Evolutionary conservation across 2,888 invertebrate species (phyloP).

Genomic region (Lepas anatifera): DNA sequence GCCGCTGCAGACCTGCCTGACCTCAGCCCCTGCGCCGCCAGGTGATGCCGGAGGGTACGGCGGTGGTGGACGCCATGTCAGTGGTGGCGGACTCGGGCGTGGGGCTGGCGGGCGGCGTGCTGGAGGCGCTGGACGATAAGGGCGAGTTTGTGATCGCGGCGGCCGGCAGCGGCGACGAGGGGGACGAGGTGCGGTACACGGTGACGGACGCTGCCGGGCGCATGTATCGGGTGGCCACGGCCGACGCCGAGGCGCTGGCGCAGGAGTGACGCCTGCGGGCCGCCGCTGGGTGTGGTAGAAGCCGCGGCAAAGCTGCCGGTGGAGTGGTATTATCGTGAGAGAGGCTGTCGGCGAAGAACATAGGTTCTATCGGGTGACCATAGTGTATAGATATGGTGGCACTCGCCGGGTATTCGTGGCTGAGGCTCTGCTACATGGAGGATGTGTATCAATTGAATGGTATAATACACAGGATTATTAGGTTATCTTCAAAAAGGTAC

Average conservation of each 20-base stretch:
- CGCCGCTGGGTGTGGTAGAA: too few species aligned
- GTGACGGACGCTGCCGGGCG: not conserved
- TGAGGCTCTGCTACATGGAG: too few species aligned
- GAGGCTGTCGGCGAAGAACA: too few species aligned
- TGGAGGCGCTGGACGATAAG: not conserved
- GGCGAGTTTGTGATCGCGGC: not conserved
- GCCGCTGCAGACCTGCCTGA: too few species aligned
- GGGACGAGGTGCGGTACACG: not conserved
- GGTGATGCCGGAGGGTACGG: slow-evolving; percentile 8
- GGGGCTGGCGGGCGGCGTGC: not conserved
- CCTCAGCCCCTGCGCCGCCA: not conserved
- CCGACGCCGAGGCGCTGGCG: not conserved
- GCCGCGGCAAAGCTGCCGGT: too few species aligned
- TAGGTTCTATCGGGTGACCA: too few species aligned
- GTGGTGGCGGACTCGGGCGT: not conserved
- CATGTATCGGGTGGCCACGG: not conserved
- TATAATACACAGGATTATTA: too few species aligned
- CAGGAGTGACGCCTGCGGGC: not conserved
- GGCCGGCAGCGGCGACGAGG: not conserved
- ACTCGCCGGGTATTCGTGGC: too few species aligned
- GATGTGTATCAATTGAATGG: too few species aligned
- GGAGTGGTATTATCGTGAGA: too few species aligned
- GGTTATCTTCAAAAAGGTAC: too few species aligned
- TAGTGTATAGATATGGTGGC: too few species aligned
- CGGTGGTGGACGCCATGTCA: slow-evolving; percentile 19